Base-by-base conservation (phyloP, 2,797 vertebrate genomes). In the Danio tinwini region DNA sequence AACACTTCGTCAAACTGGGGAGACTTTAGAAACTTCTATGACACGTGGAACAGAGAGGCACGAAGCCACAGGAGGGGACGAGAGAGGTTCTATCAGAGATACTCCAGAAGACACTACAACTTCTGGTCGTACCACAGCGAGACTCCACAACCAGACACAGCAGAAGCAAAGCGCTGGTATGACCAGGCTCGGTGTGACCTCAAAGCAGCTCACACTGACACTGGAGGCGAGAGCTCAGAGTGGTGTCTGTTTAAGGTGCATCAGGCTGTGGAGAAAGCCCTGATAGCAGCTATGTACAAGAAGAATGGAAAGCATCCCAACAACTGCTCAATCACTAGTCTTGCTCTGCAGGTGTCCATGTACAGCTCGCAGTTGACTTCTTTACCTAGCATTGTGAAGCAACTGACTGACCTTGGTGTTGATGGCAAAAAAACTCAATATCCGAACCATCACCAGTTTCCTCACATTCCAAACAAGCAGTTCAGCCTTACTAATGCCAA, bases 181-280 rank as follows among this genome's bases (percentile, higher is more conserved):
- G 90, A 78, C 83, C 95, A 96, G 89, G 94, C 95, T 47, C 87
- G 88, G 52, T 94, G 93, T 50, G 94, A 96, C 84, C 88, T 95
- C 11, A 74, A 44, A 11, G 92, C 94, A n/a, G 94, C 94, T 52
- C 6, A 82, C 29, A 88, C 87, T 10, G 91, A 91, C 45, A 83
- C 40, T 4, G 85, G 78, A 16, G 82, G 73, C 5, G 68, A 56
- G 0, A 91, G 85, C 77, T 92, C 93, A 3, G 94, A 96, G 79
- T 96, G 95, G 95, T 91, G 94, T 85, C 88, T 95, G 14, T 95
- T 94, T 85, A 96, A 94, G 88, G 87, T 94, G 52, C 93, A 95
- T 68, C 93, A 95, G 80, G 93, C 91, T 2, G 89, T 95, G 69
- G 91, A 95, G 84, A 95, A 96, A 82, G 89, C 94, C 69, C 90